Percentiles rank a stretch among this genome's conserved stretches.
Evolutionary conservation across 2,888 invertebrate species (phyloP).

Genomic region (Dioctria rufipes): DNA sequence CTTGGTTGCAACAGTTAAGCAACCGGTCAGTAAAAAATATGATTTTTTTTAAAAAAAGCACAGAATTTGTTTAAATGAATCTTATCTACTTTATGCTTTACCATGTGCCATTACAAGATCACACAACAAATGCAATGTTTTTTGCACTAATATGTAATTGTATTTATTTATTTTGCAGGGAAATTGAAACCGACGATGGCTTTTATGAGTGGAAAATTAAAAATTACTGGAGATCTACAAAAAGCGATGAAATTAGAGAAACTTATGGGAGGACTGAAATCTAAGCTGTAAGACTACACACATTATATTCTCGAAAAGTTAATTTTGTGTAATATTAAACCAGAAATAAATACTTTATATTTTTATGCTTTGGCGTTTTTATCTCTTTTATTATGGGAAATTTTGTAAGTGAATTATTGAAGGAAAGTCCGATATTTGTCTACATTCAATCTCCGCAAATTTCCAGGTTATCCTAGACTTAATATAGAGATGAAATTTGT

Average conservation of each 20-base stretch:
- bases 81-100: no score
- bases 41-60: no score
- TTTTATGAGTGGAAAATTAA: conserved; percentile 96
- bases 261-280: conserved; percentile 85
- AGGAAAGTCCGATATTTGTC: no score
- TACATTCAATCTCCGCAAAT: no score
- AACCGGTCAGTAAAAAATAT: no score
- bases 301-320: neutral
- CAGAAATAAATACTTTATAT: neutral
- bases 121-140: no score
- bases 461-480: no score
- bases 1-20: no score
- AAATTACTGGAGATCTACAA: conserved; percentile 91
- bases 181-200: conserved; percentile 93
- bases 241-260: conserved; percentile 96
- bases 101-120: no score
- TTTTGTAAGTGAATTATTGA: no score
- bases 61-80: neutral
- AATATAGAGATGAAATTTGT: no score
- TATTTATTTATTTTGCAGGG: conserved; percentile 71
- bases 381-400: neutral
- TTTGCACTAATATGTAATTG: no score
- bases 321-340: neutral
- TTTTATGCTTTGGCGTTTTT: neutral
- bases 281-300: conserved; percentile 65